Evolutionary conservation across 1,140 invertebrate genomes (phyloP).

Genomic region (Drosophila carrolli): DNA sequence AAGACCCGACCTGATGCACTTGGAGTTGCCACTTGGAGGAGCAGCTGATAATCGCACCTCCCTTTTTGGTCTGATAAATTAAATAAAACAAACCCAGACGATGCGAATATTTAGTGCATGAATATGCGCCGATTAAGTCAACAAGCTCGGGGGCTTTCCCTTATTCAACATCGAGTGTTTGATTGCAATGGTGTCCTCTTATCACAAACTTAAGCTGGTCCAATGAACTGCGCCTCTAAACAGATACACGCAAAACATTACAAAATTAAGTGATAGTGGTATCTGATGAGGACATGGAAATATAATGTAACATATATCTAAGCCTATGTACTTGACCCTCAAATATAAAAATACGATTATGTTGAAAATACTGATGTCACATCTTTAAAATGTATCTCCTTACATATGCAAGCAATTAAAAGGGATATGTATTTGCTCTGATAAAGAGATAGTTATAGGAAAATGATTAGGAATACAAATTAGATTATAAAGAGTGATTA

Average conservation of each 20-base stretch:
- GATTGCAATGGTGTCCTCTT: conserved; percentile 23
- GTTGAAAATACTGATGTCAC: too few species aligned
- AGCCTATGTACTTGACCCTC: too few species aligned
- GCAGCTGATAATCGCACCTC: conserved; percentile 21
- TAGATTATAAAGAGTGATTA: too few species aligned
- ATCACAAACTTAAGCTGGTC: conserved; percentile 25
- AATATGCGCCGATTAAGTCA: conserved; percentile 14
- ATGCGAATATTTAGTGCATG: conserved; percentile 11
- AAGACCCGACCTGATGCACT: conserved; percentile 11
- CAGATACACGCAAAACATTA: not conserved
- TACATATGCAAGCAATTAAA: too few species aligned
- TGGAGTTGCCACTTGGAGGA: not conserved
- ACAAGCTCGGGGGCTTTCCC: conserved; percentile 12
- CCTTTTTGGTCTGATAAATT: not conserved
- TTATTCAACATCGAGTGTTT: not conserved
- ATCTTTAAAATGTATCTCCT: too few species aligned
- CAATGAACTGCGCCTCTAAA: conserved; percentile 7
- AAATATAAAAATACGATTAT: not conserved
- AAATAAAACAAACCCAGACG: conserved; percentile 1
- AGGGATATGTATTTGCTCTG: too few species aligned
- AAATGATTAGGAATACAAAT: too few species aligned
- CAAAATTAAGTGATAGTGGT: not conserved
- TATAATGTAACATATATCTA: not conserved
- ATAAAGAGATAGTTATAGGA: too few species aligned
- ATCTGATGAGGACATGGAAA: conserved; percentile 1